Evolutionary conservation across 2,888 invertebrate species (phyloP), one percentile per base, ranked within the genome.

Genomic region (Prenolepis imparis): DNA sequence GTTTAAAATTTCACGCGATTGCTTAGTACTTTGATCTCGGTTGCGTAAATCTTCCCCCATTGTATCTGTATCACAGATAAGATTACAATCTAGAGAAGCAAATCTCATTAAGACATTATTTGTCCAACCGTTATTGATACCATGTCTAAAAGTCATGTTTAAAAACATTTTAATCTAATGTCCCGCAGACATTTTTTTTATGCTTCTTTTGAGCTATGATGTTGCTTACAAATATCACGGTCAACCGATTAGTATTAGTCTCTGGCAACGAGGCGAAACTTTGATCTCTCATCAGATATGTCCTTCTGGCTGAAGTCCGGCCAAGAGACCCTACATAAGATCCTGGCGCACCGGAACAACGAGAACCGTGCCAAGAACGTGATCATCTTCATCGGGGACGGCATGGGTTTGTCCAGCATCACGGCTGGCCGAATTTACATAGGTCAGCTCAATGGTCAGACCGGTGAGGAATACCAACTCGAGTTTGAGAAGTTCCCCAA

Each of bases 311-410:
- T 94, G 84, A 93, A 92, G 87, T 91, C 91, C 12, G 94, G 94
- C 3, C 94, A 94, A 83, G 92, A 93, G n/a, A 93, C 93, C 84
- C 91, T 95, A 4, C 90, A 91, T 68, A 91, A 91, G 82, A 90
- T 93, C 63, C 85, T 95, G 21, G 87, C 92, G 6, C 75, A 92
- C 66, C 91, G 91, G 36, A 92, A 94, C 80, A 93, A 93, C 59
- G 93, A 93, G 39, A 93, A 91, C 21, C 95, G 95, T 84, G 96
- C 96, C 1, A 96, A 96, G 92, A 97, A 97, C 91, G 95, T 96
- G 32, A 96, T 97, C 73, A 92, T 97, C 15, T 97, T 97, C 90
- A 93, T 97, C 64, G 97, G 97, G 0, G 97, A 97, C 92, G 97
- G 97, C 3, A 97, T 97, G 97, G 96, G 97, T 5, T 86, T 96